Conservation (phyloP, 2,113 vertebrate genomes). For the Salvelinus alpinus region DNA sequence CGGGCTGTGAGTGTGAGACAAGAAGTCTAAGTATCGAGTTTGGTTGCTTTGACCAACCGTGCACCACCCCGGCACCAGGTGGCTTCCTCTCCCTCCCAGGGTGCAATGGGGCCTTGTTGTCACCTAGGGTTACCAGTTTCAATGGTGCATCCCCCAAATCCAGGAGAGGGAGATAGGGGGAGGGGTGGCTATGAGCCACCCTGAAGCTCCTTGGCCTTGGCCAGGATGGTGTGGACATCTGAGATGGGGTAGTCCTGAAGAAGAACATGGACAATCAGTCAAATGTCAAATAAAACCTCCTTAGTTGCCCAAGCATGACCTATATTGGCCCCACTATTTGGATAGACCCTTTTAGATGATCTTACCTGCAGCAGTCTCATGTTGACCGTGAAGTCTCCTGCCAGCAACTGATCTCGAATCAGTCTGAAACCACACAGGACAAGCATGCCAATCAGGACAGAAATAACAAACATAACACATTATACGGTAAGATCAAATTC, state of each 20-base stretch:
- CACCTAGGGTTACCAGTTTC: conserved; percentile 23
- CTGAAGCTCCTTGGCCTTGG: conserved; percentile 94
- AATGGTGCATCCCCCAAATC: conserved; percentile 31
- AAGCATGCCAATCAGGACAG: no score
- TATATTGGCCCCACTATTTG: background rate
- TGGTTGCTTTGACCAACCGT: conserved; percentile 40
- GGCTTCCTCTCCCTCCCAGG: conserved; percentile 21
- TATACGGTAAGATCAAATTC: no score
- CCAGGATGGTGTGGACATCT: conserved; percentile 91
- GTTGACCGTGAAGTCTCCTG: conserved; percentile 93
- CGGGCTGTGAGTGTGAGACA: conserved; percentile 20
- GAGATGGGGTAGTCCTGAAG: conserved; percentile 94
- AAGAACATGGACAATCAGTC: background rate
- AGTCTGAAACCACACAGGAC: conserved; percentile 72
- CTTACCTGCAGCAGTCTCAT: conserved; percentile 95
- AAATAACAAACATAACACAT: no score
- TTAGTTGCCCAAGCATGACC: background rate
- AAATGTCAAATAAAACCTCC: background rate
- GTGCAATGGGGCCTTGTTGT: background rate
- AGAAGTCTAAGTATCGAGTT: background rate
- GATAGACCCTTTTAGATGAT: background rate
- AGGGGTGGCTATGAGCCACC: conserved; percentile 78
- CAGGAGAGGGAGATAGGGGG: background rate
- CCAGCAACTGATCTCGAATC: conserved; percentile 88
- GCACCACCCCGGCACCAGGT: conserved; percentile 15